phyloP scores from a whole-genome alignment of 2,797 vertebrate species.

The Poeciliopsis gracilis region DNA sequence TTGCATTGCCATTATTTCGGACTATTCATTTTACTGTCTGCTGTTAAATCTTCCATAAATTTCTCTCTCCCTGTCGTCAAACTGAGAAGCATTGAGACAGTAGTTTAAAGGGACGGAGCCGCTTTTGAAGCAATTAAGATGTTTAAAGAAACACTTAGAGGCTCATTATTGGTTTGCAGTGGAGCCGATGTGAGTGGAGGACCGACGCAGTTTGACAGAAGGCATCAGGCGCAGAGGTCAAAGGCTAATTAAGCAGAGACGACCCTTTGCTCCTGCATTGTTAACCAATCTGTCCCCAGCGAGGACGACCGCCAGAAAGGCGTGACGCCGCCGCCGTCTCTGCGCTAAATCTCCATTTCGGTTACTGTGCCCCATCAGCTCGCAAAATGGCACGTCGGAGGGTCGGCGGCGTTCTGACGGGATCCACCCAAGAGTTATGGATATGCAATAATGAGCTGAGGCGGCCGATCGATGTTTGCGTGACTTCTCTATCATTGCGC shows the following conservation, averaged over 20 bases:
- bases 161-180: constrained; percentile 71
- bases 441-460: constrained; percentile 81
- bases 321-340: constrained; percentile 53
- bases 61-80: constrained; percentile 16
- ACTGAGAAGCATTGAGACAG: constrained; percentile 31
- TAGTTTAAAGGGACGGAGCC: constrained; percentile 42
- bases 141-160: constrained; percentile 64
- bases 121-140: constrained; percentile 42
- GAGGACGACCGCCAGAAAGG: constrained; percentile 71
- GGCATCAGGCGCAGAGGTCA: constrained; percentile 79
- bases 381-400: constrained; percentile 80
- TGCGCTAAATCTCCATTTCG: constrained; percentile 76
- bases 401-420: constrained; percentile 45
- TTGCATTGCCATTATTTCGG: constrained; percentile 32
- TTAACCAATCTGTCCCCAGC: constrained; percentile 84
- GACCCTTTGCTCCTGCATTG: constrained; percentile 80
- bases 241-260: constrained; percentile 87
- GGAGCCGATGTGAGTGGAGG: constrained; percentile 48
- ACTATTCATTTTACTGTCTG: constrained; percentile 16
- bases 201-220: constrained; percentile 70
- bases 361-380: constrained; percentile 78
- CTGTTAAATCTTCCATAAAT: constrained; percentile 33
- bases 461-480: constrained; percentile 72
- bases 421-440: constrained; percentile 78
- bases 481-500: constrained; percentile 72